Conservation (phyloP, 2,113 vertebrate genomes). For the Ahaetulla prasina region DNA sequence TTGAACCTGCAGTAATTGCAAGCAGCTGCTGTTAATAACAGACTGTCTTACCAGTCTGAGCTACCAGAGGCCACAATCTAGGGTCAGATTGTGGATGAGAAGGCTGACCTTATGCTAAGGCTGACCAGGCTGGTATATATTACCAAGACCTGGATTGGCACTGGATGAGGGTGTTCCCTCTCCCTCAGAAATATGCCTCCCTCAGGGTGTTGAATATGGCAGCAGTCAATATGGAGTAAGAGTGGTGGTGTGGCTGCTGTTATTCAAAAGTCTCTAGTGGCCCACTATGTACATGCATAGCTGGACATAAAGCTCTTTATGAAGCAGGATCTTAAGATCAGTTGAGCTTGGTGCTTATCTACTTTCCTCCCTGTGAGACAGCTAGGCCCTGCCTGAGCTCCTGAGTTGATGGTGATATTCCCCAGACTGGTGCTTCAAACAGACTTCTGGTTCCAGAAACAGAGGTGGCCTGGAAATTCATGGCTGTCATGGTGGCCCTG, state of each 20-base stretch:
- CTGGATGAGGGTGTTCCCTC: too few species aligned
- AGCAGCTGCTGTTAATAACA: too few species aligned
- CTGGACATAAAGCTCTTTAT: background rate
- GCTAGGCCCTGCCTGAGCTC: background rate
- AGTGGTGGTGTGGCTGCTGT: background rate
- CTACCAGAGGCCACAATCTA: too few species aligned
- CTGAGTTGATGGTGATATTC: background rate
- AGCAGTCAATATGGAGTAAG: background rate
- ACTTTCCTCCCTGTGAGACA: background rate
- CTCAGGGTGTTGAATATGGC: background rate
- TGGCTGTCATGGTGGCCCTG: background rate
- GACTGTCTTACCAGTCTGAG: too few species aligned
- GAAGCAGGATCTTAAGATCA: background rate
- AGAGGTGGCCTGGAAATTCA: background rate
- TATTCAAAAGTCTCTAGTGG: background rate
- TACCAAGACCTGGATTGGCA: background rate
- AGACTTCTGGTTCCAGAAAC: background rate
- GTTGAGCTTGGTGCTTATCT: background rate
- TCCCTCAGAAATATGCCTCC: background rate
- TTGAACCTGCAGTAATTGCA: too few species aligned
- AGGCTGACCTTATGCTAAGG: background rate
- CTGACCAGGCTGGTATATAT: background rate
- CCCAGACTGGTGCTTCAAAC: background rate
- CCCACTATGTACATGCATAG: background rate
- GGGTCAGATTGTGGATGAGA: background rate